Percentiles rank a stretch among this genome's conserved stretches.
Conservation (phyloP, 2,888 invertebrate species). For the Geophilus truncorum region DNA sequence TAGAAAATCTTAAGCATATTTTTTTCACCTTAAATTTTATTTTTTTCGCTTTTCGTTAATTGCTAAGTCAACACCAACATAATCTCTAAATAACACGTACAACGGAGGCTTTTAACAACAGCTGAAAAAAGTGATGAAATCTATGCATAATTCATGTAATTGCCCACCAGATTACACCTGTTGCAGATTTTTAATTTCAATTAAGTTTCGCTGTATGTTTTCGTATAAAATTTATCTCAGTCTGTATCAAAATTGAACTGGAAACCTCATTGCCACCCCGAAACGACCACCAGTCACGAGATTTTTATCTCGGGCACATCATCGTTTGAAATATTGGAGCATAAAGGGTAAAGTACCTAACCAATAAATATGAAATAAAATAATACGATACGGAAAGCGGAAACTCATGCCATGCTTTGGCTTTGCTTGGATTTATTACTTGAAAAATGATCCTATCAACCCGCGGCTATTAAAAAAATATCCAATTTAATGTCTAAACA, state of each 20-base stretch:
- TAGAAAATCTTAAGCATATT: too few species aligned
- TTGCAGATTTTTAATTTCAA: conserved; percentile 18
- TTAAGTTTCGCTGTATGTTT: not conserved
- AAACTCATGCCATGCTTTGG: not conserved
- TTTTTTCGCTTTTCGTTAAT: too few species aligned
- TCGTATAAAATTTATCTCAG: not conserved
- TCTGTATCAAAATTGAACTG: conserved; percentile 22
- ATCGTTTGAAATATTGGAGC: not conserved
- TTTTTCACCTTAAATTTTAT: too few species aligned
- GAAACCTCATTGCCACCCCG: conserved; percentile 7
- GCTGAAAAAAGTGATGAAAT: too few species aligned
- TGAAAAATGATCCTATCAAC: not conserved
- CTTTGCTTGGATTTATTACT: not conserved
- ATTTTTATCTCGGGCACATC: not conserved
- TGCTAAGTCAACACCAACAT: too few species aligned
- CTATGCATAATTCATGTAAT: not conserved
- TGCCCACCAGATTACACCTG: not conserved
- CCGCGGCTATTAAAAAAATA: not conserved
- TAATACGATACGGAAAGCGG: not conserved
- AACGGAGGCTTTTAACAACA: too few species aligned
- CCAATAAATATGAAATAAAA: not conserved
- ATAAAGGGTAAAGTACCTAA: not conserved
- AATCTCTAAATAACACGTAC: too few species aligned
- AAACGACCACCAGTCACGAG: conserved; percentile 4
- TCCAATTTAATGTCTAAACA: not conserved